These are phyloP conservation scores for Drosophila ohnishii DNA, from an alignment of 1,140 invertebrate species.

Conservation along the genomic window DNA sequence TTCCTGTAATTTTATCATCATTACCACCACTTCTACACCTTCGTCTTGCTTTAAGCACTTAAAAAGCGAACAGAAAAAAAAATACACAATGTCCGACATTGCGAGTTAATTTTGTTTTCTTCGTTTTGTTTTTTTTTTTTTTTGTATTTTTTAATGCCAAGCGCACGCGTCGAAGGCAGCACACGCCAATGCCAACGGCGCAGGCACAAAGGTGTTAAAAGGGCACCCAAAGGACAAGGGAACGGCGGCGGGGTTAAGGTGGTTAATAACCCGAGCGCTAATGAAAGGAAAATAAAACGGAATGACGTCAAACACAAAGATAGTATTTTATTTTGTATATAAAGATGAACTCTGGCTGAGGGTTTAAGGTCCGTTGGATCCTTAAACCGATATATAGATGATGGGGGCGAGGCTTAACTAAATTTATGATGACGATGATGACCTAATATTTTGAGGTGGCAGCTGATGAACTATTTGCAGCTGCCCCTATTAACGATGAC, in stretches of 20 bases:
- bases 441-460: conserved; percentile 15
- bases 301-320: conserved; percentile 55
- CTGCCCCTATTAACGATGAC: conserved; percentile 43
- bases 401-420: conserved; percentile 31
- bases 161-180: conserved; percentile 63
- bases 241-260: conserved; percentile 51
- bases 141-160: conserved; percentile 21
- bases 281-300: conserved; percentile 64
- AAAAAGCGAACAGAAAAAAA: conserved; percentile 13
- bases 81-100: conserved; percentile 30
- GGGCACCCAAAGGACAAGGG: conserved; percentile 60
- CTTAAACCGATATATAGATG: conserved; percentile 6
- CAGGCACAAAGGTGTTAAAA: conserved; percentile 73
- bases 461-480: conserved; percentile 68
- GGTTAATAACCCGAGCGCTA: conserved; percentile 76
- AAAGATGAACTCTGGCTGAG: conserved; percentile 32
- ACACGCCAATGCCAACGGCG: conserved; percentile 53
- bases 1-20: conserved; percentile 17
- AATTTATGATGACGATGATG: conserved; percentile 53
- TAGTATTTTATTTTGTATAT: not conserved
- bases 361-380: conserved; percentile 48
- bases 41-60: conserved; percentile 20
- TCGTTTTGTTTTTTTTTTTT: conserved; percentile 32
- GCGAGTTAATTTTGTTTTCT: conserved; percentile 33
- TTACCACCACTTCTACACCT: conserved; percentile 1